A percentile compares a stretch with the other conserved stretches of the same genome.
Conservation (phyloP, 1,140 invertebrate genomes). For the Trichonephila clavata region DNA sequence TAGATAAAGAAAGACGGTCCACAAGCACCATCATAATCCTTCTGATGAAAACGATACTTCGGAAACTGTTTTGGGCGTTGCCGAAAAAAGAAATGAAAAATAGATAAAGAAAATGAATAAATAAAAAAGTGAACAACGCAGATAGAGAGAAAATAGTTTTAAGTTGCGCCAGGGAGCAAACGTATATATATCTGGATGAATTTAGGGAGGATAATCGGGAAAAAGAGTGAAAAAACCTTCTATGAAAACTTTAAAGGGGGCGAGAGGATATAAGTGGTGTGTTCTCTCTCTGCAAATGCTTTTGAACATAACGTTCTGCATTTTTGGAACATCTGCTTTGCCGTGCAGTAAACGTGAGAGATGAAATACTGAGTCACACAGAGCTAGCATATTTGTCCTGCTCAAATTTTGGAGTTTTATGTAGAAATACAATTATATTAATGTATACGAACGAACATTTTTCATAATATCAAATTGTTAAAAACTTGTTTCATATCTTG, state of each 20-base stretch:
- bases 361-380: background rate
- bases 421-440: too few relatives aligned
- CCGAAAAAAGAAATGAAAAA: background rate
- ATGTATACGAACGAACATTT: too few relatives aligned
- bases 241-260: background rate
- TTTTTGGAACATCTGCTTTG: background rate
- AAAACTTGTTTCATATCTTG: too few relatives aligned
- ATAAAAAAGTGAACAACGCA: background rate
- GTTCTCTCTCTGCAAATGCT: conserved; percentile 10
- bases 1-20: background rate
- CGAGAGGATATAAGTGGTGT: background rate
- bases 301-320: background rate
- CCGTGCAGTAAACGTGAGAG: background rate
- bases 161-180: background rate
- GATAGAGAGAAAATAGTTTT: conserved; percentile 8
- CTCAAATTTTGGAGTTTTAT: too few relatives aligned
- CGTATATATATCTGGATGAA: background rate
- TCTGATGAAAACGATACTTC: conserved; percentile 6
- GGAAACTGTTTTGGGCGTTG: background rate
- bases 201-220: background rate
- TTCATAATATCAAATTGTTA: too few relatives aligned
- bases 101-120: background rate
- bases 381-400: background rate
- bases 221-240: background rate
- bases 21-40: background rate